These are phyloP conservation scores for Euspilapteryx auroguttella DNA, from an alignment of 2,888 invertebrate species.

Conservation along the genomic window DNA sequence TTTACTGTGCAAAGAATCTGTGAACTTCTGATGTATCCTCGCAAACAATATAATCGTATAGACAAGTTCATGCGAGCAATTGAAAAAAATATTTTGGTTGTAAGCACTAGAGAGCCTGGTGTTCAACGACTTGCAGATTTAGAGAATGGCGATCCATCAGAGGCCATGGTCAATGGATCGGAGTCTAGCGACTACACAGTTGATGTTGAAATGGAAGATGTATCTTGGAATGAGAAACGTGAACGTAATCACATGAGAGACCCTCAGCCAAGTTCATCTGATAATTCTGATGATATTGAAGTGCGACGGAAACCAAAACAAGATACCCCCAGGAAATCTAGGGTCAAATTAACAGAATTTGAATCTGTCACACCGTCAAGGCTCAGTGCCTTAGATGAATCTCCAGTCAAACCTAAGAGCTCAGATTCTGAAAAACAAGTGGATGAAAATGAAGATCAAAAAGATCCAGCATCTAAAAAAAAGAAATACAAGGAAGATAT, in stretches of 20 bases:
- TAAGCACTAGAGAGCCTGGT: constrained; percentile 74
- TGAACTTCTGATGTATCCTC: constrained; percentile 88
- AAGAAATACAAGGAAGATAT: no score
- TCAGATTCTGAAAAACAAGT: constrained; percentile 34
- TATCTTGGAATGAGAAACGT: constrained; percentile 46
- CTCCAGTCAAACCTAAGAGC: no score
- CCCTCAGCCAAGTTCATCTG: constrained; percentile 43
- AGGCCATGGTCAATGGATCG: constrained; percentile 63
- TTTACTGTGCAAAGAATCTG: constrained; percentile 96
- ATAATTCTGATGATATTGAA: constrained; percentile 38
- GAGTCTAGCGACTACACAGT: constrained; percentile 58
- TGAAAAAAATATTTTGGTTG: constrained; percentile 92
- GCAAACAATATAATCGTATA: constrained; percentile 91
- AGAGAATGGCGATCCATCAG: constrained; percentile 68
- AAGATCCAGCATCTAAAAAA: no score
- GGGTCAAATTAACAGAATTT: constrained; percentile 20
- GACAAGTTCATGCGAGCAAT: constrained; percentile 97
- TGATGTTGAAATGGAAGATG: constrained; percentile 58
- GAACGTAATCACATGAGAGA: constrained; percentile 22
- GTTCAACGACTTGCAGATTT: constrained; percentile 60
- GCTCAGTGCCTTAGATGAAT: constrained; percentile 16
- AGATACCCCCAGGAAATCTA: constrained; percentile 25
- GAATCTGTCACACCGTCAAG: constrained; percentile 35
- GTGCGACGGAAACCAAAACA: constrained; percentile 48
- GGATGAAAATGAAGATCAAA: no score